Evolutionary conservation across 1,140 invertebrate species (phyloP).

Genomic region (Trichogramma pretiosum): DNA sequence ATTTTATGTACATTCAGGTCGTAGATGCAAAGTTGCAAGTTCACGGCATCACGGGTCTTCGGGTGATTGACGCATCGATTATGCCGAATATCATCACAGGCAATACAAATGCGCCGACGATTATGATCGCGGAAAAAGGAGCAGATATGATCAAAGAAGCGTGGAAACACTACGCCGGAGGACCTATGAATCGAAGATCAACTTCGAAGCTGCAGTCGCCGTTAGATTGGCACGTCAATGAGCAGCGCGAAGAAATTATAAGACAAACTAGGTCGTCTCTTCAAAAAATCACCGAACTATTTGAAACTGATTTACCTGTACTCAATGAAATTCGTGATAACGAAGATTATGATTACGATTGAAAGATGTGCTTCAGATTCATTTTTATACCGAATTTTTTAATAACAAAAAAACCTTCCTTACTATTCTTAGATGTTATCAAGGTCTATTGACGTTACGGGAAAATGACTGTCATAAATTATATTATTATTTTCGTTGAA

Average conservation of each 20-base stretch:
- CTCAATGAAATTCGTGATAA: too few species aligned
- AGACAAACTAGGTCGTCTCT: neutral
- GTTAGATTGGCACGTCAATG: neutral
- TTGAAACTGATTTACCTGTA: neutral
- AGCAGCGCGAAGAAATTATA: neutral
- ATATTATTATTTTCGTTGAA: too few species aligned
- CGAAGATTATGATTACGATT: too few species aligned
- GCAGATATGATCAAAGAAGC: constrained; percentile 58
- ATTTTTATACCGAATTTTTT: too few species aligned
- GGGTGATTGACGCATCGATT: constrained; percentile 64
- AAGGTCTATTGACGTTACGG: too few species aligned
- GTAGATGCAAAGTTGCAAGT: constrained; percentile 54
- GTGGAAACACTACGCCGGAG: constrained; percentile 22
- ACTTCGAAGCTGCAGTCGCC: neutral
- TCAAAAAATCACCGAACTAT: too few species aligned
- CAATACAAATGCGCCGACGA: constrained; percentile 60
- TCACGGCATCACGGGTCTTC: constrained; percentile 49
- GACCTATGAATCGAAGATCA: neutral
- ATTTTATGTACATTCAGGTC: constrained; percentile 39
- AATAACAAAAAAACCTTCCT: too few species aligned
- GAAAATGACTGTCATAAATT: neutral
- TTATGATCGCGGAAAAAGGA: constrained; percentile 63
- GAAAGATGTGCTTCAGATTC: too few species aligned
- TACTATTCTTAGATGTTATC: too few species aligned
- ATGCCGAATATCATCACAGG: constrained; percentile 62